Conservation (phyloP, 2,797 vertebrate genomes). For the Crypturellus tataupa region DNA sequence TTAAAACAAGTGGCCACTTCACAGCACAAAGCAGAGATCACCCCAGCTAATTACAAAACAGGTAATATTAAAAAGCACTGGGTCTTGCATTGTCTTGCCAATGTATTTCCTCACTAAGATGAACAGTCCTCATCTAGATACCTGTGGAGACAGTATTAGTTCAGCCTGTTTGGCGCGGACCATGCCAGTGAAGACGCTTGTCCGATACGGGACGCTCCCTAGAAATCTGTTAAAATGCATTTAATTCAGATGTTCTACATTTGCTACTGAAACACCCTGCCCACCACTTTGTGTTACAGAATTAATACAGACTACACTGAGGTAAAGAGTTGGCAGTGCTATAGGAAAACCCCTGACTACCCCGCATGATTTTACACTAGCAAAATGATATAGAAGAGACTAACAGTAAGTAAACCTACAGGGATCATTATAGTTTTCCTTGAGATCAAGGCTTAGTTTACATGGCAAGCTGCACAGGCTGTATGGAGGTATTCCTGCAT, state of each 20-base stretch:
- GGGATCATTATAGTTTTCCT: background rate
- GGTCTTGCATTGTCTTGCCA: constrained; percentile 5
- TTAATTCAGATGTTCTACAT: background rate
- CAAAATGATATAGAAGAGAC: background rate
- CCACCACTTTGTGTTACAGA: background rate
- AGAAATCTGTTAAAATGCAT: background rate
- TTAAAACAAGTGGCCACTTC: constrained; percentile 58
- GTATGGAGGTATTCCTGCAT: background rate
- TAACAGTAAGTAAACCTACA: background rate
- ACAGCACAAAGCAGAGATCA: constrained; percentile 70
- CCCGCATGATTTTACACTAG: background rate
- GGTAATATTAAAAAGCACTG: constrained; percentile 50
- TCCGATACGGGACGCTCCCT: background rate
- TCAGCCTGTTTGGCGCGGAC: background rate
- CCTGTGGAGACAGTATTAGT: background rate
- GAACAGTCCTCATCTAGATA: background rate
- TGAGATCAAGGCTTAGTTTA: background rate
- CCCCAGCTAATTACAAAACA: constrained; percentile 61
- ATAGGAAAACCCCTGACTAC: constrained; percentile 24
- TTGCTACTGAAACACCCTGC: constrained; percentile 48
- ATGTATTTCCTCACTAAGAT: constrained; percentile 25
- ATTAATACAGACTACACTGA: background rate
- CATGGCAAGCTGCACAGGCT: background rate
- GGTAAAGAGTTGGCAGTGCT: constrained; percentile 68
- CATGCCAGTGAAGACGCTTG: background rate